Base-by-base conservation (phyloP, 64 coral and sea anemone genomes). In the Stichodactyla helianthus region DNA sequence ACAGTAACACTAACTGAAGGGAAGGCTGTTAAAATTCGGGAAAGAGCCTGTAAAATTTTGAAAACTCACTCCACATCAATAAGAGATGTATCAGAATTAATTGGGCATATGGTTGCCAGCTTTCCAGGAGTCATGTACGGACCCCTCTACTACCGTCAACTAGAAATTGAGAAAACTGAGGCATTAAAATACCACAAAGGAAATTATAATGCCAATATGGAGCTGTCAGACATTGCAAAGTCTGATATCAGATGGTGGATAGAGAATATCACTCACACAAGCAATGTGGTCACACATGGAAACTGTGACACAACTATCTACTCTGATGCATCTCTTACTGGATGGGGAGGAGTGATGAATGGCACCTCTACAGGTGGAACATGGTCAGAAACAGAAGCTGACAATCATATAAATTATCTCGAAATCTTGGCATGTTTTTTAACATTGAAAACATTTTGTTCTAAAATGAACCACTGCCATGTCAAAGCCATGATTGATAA, bases 401-500 rank as follows among this genome's bases (percentile, higher is more conserved):
- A 80, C 16, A 63, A 83, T 68, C 90, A 92, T 56, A 92, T 87
- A 10, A 82, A 91, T 71, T 79, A 78, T 76, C 71, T 91, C 20
- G 84, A 91, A 55, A 80, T 86, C 5, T 50, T 86, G 14, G 89
- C 83, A 71, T 84, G 64, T 65, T 86, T 86, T 61, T 59, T 86
- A 25, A 52, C 76, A 55, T 86, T 91, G 23, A 61, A 65, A 60
- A 54, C 83, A 59, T 90, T 90, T 82, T 77, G 82, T 35, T 84
- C 82, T 71, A 7, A 84, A 6, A 44, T 84, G 15, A n/a, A 53
- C 7, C 82, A 84, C 57, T 83, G 64, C 10, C 91, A 93, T 89
- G 83, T 93, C 11, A 85, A 93, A 50, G 55, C 78, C 6, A 89
- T 89, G 87, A 82, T 85, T 76, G 87, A 93, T 50, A 93, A 93